These are phyloP conservation scores for Drosophila trapezifrons DNA, from an alignment of 1,140 invertebrate species.

Conservation along the genomic window DNA sequence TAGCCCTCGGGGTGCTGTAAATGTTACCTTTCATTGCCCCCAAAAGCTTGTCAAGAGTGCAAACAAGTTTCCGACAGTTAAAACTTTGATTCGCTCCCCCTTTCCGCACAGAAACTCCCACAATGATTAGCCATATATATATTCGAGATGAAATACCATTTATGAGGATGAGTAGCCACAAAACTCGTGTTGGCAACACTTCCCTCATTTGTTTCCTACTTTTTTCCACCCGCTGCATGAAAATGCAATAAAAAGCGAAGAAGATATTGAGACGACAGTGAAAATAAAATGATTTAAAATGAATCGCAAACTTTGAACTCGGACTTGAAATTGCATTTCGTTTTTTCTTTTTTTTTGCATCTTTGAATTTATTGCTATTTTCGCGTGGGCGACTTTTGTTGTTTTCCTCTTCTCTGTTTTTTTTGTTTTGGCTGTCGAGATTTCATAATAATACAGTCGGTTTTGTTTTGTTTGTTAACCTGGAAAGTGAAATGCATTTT, in stretches of 20 bases:
- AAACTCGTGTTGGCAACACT: constrained; percentile 46
- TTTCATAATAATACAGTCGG: constrained; percentile 60
- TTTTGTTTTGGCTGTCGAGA: constrained; percentile 21
- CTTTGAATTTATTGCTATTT: constrained; percentile 54
- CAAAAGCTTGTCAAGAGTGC: constrained; percentile 41
- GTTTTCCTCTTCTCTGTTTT: constrained; percentile 20
- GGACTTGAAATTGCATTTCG: constrained; percentile 50
- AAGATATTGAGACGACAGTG: constrained; percentile 32
- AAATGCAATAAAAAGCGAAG: constrained; percentile 49
- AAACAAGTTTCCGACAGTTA: constrained; percentile 52
- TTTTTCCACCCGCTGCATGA: constrained; percentile 39
- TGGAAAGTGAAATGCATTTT: constrained; percentile 78
- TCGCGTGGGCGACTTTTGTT: constrained; percentile 63
- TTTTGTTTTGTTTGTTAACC: constrained; percentile 70
- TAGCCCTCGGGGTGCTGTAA: constrained; percentile 16
- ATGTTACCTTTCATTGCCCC: constrained; percentile 43
- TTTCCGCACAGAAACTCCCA: constrained; percentile 15
- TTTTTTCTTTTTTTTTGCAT: constrained; percentile 14
- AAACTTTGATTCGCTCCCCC: constrained; percentile 19
- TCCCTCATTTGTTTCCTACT: constrained; percentile 39
- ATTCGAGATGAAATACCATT: constrained; percentile 43
- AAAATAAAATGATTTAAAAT: constrained; percentile 71
- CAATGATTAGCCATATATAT: constrained; percentile 41
- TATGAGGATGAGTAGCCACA: constrained; percentile 45
- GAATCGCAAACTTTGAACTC: constrained; percentile 72